Conservation (phyloP, 2,113 vertebrate genomes). For the Malaclemys terrapin region DNA sequence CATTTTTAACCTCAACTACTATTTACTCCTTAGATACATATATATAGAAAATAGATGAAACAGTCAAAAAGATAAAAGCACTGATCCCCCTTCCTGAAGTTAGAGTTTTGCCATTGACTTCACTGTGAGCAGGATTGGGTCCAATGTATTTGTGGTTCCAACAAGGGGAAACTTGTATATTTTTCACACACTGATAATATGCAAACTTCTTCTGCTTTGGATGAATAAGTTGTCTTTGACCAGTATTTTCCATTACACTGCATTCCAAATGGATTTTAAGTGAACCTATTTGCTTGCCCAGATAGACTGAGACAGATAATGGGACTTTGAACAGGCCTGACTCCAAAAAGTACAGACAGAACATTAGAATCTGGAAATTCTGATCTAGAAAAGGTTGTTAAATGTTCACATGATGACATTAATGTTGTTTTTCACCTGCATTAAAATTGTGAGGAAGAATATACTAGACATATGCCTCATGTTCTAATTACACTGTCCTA, state of each 20-base stretch:
- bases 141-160: neutral
- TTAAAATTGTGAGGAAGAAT: neutral
- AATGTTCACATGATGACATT: neutral
- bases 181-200: neutral
- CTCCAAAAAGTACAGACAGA: neutral
- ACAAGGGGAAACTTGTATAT: neutral
- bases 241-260: neutral
- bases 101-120: neutral
- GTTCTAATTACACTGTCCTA: fast-evolving
- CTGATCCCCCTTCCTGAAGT: neutral
- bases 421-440: neutral
- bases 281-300: neutral
- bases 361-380: neutral
- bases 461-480: fast-evolving
- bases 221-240: neutral
- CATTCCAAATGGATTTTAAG: neutral
- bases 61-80: neutral
- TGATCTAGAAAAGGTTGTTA: neutral
- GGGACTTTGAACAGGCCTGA: neutral
- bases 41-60: slow-evolving; percentile 16
- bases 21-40: slow-evolving; percentile 35
- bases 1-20: slow-evolving; percentile 41
- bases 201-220: neutral
- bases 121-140: neutral
- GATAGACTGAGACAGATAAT: neutral